Base-by-base conservation (phyloP, 2,888 invertebrate genomes). In the Plebejus melissa region DNA sequence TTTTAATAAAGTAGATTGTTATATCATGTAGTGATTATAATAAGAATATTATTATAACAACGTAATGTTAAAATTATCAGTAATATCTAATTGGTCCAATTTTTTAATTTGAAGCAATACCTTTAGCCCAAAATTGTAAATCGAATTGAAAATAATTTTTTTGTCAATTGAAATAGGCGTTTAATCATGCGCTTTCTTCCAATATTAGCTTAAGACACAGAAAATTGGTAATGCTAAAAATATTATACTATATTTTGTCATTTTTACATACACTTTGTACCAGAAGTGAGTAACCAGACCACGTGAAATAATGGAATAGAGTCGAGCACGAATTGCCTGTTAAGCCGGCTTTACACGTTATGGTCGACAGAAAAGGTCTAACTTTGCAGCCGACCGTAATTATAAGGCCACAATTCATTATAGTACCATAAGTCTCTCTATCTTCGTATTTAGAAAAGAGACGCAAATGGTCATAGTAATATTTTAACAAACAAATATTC, bases 31-130 rank as follows among this genome's bases (percentile, higher is more conserved):
- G 71, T 71, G 50, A 60, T 11, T n/a, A n/a, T 71, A 41, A 32
- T 50, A 13, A 28, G 11, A n/a, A 72, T 50, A 72, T 50, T 11
- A 71, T 22, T 11, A 36, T 16, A 54, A 11, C 16, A 54, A 3
- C 7, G 4, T 72, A 32, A 22, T 16, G 28, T 71, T 72, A 32
- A 54, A 54, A 28, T 22, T 71, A 46, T 71, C 41, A 32, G 36
- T 46, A 71, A 50, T 50, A 32, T 32, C 32, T 32, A 32, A 50
- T 72, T 72, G 72, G 72, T 72, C 72, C 72, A 72, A 72, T 50
- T 50, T 54, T 36, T 32, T 7, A 54, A 72, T 72, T 28, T 2
- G 16, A 72, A 50, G 72, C 50, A 72, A 50, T 50, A 46, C 9
- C 28, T 41, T 2, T 41, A 16, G 71, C 28, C 9, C 13, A 22